Evolutionary conservation across 2,797 vertebrate species (phyloP).

Genomic region (Channallabes apus): DNA sequence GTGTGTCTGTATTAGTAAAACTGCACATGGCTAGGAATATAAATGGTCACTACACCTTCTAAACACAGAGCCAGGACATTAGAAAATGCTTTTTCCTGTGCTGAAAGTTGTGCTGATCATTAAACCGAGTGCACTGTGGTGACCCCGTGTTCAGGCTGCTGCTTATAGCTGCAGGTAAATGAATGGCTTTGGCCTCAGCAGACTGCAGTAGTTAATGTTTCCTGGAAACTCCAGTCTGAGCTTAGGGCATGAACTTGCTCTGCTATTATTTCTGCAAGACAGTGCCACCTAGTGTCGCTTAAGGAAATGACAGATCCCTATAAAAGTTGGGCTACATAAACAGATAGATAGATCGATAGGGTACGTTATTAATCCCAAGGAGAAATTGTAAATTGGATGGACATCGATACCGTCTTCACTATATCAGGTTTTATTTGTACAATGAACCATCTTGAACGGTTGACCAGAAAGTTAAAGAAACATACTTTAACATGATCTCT

Average conservation of each 20-base stretch:
- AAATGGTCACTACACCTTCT: background rate
- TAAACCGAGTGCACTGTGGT: slow-evolving; percentile 20
- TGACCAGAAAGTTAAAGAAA: background rate
- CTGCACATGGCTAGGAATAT: background rate
- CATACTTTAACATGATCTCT: background rate
- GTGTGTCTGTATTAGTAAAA: slow-evolving; percentile 4
- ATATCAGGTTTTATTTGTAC: background rate
- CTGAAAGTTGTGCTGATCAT: slow-evolving; percentile 27
- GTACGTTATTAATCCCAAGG: too few species aligned
- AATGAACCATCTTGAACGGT: background rate
- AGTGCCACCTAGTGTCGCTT: slow-evolving; percentile 35
- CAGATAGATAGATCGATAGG: too few species aligned
- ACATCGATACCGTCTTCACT: background rate
- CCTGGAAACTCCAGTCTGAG: slow-evolving; percentile 4
- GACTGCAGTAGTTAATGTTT: slow-evolving; percentile 34
- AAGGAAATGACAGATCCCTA: background rate
- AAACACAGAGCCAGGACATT: background rate
- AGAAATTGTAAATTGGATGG: background rate
- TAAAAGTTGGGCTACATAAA: background rate
- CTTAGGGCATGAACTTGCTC: slow-evolving; percentile 2
- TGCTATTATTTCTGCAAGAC: background rate
- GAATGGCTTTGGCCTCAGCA: slow-evolving; percentile 39
- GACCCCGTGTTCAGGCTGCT: slow-evolving; percentile 7
- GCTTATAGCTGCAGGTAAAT: slow-evolving; percentile 39
- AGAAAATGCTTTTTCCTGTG: slow-evolving; percentile 19